Percentiles rank a stretch among this genome's conserved stretches.
Conservation (phyloP, 2,888 invertebrate species). For the Ornithoptera alexandrae region DNA sequence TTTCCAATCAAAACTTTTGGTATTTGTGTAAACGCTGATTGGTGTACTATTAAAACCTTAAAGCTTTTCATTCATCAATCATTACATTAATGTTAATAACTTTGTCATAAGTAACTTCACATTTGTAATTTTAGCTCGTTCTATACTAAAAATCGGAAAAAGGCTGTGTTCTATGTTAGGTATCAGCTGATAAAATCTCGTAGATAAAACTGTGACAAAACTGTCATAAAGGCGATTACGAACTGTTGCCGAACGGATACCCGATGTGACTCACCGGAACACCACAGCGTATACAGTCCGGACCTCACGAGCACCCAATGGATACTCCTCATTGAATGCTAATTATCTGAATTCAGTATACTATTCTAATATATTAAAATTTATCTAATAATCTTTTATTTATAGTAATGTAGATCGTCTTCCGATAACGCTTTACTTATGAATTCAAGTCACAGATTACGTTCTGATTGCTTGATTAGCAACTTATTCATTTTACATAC, state of each 20-base stretch:
- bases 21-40: no score
- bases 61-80: no score
- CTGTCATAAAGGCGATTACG: conserved; percentile 28
- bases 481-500: no score
- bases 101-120: background rate
- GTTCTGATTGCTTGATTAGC: no score
- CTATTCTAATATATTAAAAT: conserved; percentile 7
- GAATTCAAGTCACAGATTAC: conserved; percentile 7
- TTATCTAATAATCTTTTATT: conserved; percentile 4
- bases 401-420: conserved; percentile 9
- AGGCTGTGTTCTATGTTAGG: background rate
- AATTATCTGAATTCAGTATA: conserved; percentile 38
- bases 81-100: no score
- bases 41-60: no score
- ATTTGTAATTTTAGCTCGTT: no score
- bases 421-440: conserved; percentile 20
- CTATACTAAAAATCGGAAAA: background rate
- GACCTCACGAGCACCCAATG: conserved; percentile 56
- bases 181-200: conserved; percentile 5
- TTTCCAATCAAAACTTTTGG: no score
- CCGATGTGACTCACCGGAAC: conserved; percentile 68
- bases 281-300: conserved; percentile 56
- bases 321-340: conserved; percentile 53
- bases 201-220: conserved; percentile 16
- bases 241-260: conserved; percentile 45